Base-by-base conservation (phyloP, 2,888 invertebrate genomes). In the Drosophila rubida region DNA sequence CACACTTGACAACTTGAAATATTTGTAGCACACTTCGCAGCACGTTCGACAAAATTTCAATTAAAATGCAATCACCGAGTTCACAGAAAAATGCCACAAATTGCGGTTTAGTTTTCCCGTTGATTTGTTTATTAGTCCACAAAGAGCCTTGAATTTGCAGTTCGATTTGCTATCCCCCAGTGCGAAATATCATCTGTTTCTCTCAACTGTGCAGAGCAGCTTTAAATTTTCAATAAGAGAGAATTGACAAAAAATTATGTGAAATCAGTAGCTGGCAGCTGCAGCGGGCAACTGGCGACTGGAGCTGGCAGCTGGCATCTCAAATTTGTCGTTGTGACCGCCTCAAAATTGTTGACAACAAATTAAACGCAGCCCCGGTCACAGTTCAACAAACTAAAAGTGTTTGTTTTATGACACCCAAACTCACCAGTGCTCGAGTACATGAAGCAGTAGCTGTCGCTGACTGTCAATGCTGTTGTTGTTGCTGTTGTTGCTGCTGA, bases 351-450 rank as follows among this genome's bases (percentile, higher is more conserved):
- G 59, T 65, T 60, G 71, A 54, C 85, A 82, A 72, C 85, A 67
- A 84, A 80, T 87, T 82, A 84, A 78, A 70, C 42, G 69, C 71
- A 63, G 80, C 35, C 66, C 53, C 75, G 82, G 62, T 75, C 79
- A 71, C 82, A 82, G 82, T 82, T 82, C 82, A 82, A 82, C 85
- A 87, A 82, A 87, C 82, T 65, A 75, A 85, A 82, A 82, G 87
- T 82, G 82, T 75, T 87, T 87, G 79, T 72, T 87, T 85, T 87
- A 85, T 87, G 73, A 69, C 67, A 80, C 60, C 66, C 58, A 60
- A 69, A 69, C 55, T 41, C 65, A 35, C 30, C 30, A 16, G 45
- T 30, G 35, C 35, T 22, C 48, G 30, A 51, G 80, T 59, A 78
- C 69, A 69, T 51, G 71, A 66, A 49, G 49, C 45, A 16, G 32